A percentile compares a stretch with the other conserved stretches of the same genome.
These are phyloP conservation scores for Todus mexicanus DNA, from an alignment of 2,797 vertebrate species.

Conservation along the genomic window DNA sequence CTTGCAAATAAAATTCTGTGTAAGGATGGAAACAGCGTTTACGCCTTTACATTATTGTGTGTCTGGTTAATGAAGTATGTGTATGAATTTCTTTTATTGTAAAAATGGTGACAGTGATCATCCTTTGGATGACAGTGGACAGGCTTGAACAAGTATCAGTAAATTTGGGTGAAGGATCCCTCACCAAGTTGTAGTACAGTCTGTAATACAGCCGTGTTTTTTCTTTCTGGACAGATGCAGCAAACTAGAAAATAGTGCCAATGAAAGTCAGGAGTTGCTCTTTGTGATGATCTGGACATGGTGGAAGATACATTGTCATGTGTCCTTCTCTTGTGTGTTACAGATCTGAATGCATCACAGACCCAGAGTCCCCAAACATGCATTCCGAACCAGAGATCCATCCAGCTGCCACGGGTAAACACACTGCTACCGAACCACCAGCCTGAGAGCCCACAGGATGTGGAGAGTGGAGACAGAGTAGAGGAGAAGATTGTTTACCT, in stretches of 20 bases:
- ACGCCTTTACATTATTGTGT: not conserved
- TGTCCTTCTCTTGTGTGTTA: constrained; percentile 51
- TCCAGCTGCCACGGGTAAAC: constrained; percentile 28
- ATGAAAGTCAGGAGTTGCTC: not conserved
- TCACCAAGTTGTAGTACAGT: not conserved
- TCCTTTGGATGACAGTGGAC: not conserved
- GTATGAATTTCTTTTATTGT: not conserved
- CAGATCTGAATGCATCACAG: constrained; percentile 74
- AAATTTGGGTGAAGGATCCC: not conserved
- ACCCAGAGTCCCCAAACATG: not conserved
- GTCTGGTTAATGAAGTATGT: not conserved
- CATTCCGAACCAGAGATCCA: constrained; percentile 32
- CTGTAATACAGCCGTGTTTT: not conserved
- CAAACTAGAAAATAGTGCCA: not conserved
- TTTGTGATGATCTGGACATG: not conserved
- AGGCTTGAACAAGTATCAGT: not conserved
- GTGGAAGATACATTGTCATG: not conserved
- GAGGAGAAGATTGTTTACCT: constrained; percentile 83
- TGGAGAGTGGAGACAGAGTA: constrained; percentile 70
- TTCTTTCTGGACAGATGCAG: not conserved
- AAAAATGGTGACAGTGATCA: not conserved
- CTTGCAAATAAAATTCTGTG: not conserved
- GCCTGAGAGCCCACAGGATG: constrained; percentile 71
- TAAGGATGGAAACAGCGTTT: not conserved
- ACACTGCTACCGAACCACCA: constrained; percentile 64